Evolutionary conservation across 2,113 vertebrate species (phyloP).

Genomic region (Tilapia sparmanii): DNA sequence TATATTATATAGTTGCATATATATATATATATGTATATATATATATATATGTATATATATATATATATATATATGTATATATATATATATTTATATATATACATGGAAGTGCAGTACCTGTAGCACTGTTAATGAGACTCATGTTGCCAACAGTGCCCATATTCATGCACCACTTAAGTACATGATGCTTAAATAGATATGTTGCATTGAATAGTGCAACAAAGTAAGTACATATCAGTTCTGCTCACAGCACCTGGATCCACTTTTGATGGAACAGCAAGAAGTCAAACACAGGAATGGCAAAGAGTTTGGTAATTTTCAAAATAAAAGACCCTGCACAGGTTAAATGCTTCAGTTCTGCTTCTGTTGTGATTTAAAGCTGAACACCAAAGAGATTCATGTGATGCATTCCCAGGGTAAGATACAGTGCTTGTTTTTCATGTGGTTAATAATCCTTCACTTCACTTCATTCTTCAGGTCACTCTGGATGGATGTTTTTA

Average conservation of each 20-base stretch:
- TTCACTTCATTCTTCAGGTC: not conserved
- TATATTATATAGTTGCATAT: no score
- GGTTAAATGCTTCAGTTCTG: not conserved
- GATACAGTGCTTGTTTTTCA: not conserved
- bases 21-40: no score
- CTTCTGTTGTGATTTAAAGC: not conserved
- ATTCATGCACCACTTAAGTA: not conserved
- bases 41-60: not conserved
- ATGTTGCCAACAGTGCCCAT: not conserved
- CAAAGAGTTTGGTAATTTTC: not conserved
- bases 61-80: no score
- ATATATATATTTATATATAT: not conserved
- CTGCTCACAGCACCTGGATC: not conserved
- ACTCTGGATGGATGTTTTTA: not conserved
- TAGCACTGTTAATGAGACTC: not conserved
- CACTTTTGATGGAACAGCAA: not conserved
- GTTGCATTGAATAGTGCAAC: not conserved
- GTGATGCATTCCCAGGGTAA: not conserved
- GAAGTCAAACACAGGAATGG: not conserved
- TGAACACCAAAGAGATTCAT: not conserved
- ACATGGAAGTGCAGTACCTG: not conserved
- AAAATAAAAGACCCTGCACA: not conserved
- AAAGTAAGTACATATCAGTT: not conserved
- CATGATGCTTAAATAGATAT: not conserved
- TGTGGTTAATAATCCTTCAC: not conserved